phyloP scores from a whole-genome alignment of 2,113 vertebrate species.

The Monopterus albus region DNA sequence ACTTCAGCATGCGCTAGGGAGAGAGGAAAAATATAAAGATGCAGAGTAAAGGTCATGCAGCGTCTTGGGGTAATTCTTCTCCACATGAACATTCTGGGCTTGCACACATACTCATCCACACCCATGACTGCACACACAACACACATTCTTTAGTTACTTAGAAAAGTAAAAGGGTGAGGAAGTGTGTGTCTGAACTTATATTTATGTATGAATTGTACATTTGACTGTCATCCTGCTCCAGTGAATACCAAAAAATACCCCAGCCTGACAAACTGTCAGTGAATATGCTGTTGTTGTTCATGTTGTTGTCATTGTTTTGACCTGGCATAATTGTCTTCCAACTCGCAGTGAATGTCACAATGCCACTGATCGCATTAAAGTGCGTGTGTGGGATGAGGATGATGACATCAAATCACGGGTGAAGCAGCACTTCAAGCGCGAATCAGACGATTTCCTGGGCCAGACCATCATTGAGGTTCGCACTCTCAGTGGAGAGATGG shows the following conservation, averaged over 20 bases:
- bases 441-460: conserved; percentile 96
- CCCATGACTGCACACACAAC: not conserved
- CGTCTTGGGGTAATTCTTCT: conserved; percentile 17
- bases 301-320: conserved; percentile 40
- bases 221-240: conserved; percentile 30
- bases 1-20: not conserved
- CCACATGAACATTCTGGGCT: not conserved
- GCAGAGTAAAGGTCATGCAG: conserved; percentile 45
- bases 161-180: conserved; percentile 4
- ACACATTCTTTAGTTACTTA: conserved; percentile 1
- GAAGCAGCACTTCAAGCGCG: conserved; percentile 98
- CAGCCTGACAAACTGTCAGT: conserved; percentile 41
- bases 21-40: conserved; percentile 1
- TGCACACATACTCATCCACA: not conserved
- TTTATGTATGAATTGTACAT: conserved; percentile 32
- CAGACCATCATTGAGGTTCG: conserved; percentile 98
- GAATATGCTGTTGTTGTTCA: conserved; percentile 24
- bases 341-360: conserved; percentile 94
- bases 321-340: conserved; percentile 16
- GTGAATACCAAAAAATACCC: conserved; percentile 9
- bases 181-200: conserved; percentile 8
- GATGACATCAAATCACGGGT: conserved; percentile 98
- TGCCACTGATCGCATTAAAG: conserved; percentile 97
- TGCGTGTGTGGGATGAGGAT: conserved; percentile 98
- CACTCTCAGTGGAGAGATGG: conserved; percentile 97